Evolutionary conservation across 2,888 invertebrate species (phyloP), one percentile per base, ranked within the genome.

Genomic region (Brachylomia viminalis): DNA sequence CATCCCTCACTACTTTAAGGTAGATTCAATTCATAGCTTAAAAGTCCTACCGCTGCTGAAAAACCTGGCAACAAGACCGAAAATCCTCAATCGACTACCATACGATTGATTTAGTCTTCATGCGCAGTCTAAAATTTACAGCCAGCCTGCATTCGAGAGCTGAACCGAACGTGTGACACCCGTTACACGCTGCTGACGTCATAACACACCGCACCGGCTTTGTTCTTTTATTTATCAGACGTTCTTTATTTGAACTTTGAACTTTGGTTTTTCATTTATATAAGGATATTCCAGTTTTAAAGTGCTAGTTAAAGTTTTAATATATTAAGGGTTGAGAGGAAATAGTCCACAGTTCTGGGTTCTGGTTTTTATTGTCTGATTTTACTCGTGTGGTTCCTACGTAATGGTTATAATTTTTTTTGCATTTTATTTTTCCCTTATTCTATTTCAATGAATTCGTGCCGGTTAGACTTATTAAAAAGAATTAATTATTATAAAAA

Each of bases 111-210:
- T 70, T 79, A 64, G 64, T 75, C 67, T 86, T 68, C 54, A 45
- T 79, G 72, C 54, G 66, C 64, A 82, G 74, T 61, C 73, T 77
- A 78, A 84, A 86, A 82, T 84, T 72, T 67, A 75, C 66, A 82
- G 49, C 66, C 49, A 59, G 61, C 61, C 65, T 70, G 83, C 81
- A 80, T 76, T 75, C 69, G 79, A 80, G 83, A 81, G 81, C 86
- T 75, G 80, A 83, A 69, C 77, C 71, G 79, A 77, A 83, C 73
- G 83, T 71, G 85, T 83, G 72, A 83, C 83, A 84, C 79, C 77
- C 74, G 89, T 89, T 90, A 89, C 88, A 91, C 90, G 90, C 88
- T 77, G 90, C 85, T 90, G 91, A 92, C 92, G 92, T 93, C 92
- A 92, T 84, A 84, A 79, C 83, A 87, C 88, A 87, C 79, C 67